A percentile compares a stretch with the other conserved stretches of the same genome.
phyloP scores from a whole-genome alignment of 2,888 invertebrate species.

The Morpho deidamia region DNA sequence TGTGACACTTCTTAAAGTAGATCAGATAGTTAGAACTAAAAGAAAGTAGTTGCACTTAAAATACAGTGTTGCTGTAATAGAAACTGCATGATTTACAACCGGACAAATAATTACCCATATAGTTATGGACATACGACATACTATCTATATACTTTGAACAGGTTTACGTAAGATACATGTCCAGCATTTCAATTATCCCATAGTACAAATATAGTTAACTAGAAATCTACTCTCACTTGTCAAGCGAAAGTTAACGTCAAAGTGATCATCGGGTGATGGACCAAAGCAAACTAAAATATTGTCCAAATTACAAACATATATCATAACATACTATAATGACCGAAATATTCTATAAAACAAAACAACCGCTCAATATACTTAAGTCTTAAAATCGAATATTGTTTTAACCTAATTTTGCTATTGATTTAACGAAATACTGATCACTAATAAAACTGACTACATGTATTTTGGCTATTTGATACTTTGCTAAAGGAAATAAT shows the following conservation, averaged over 20 bases:
- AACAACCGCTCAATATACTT: too few species aligned
- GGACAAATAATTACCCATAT: background rate
- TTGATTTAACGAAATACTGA: too few species aligned
- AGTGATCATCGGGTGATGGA: conserved; percentile 25
- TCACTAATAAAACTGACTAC: too few species aligned
- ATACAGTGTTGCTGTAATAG: background rate
- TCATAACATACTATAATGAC: too few species aligned
- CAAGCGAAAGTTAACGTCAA: conserved; percentile 55
- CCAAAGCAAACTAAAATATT: conserved; percentile 6
- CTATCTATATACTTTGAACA: conserved; percentile 34
- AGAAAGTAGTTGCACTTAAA: too few species aligned
- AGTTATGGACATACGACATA: conserved; percentile 5
- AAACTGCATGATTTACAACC: background rate
- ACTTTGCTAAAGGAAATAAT: too few species aligned
- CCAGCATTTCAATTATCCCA: conserved; percentile 15
- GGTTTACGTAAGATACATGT: conserved; percentile 25
- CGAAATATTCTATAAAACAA: too few species aligned
- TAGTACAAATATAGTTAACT: conserved; percentile 29
- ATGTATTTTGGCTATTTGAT: too few species aligned
- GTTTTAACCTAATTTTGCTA: too few species aligned
- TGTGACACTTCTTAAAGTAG: too few species aligned
- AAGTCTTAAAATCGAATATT: too few species aligned
- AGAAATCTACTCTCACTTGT: conserved; percentile 52
- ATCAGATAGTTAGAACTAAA: too few species aligned
- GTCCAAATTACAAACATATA: background rate